Base-by-base conservation (phyloP, 2,888 invertebrate genomes). In the Hybos culiciformis region DNA sequence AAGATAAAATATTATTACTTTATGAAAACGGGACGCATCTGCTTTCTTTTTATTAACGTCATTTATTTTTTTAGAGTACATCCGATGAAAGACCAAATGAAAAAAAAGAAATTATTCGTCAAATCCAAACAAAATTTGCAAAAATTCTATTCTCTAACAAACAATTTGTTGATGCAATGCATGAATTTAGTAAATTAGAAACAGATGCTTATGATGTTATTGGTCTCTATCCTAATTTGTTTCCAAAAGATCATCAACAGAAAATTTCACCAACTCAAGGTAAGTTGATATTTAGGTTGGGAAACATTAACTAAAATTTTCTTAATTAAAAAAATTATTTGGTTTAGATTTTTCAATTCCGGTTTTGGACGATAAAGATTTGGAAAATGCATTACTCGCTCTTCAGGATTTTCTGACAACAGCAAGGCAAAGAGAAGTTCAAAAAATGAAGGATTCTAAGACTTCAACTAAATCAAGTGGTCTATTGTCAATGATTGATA, bases 161-260 rank as follows among this genome's bases (percentile, higher is more conserved):
- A 59, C 75, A 84, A 53, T 98, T 90, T 61, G 73, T 81, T 9
- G 83, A 86, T 52, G 87, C 97, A 1, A 91, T 98, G 86, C 77
- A 79, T 42, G 82, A 93, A 57, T 97, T 97, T 63, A 70, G 81
- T 5, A 83, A 86, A 60, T 71, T 96, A 1, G 83, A 83, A 53
- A 93, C 91, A 5, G 94, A 97, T 69, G 93, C 96, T 0, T 84
- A 88, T 36, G 87, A 93, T 61, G 96, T 98, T 9, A 94, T 98
- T 48, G 80, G 90, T 47, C 69, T 98, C 23, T 96, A 91, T 67
- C 96, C 97, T 0, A 87, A 90, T 59, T 69, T 98, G 39, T 74
- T 63, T 21, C 69, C 69, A 39, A 45, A 59, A 17, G 64, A 63
- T 20, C 55, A 56, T 63, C 70, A 44, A 20, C 32, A 32, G 15